Evolutionary conservation across 1,140 invertebrate species (phyloP).

Genomic region (Drosophila ogumai): DNA sequence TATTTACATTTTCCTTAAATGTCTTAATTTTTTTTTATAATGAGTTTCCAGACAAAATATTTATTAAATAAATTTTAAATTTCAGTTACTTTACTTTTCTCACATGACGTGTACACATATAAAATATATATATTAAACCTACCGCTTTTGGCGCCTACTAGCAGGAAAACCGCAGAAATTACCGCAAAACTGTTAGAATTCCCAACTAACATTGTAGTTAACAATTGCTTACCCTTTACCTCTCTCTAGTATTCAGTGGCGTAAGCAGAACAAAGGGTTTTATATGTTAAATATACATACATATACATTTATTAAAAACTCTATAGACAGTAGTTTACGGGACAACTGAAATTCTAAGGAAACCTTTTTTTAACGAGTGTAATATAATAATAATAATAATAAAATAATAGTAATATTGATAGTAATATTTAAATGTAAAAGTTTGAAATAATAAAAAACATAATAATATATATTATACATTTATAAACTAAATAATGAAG

Average conservation of each 20-base stretch:
- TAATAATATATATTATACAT: not conserved
- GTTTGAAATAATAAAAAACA: not conserved
- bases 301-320: not conserved
- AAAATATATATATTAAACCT: not conserved
- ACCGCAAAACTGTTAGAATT: constrained; percentile 67
- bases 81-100: not conserved
- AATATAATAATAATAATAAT: too few relatives aligned
- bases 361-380: not conserved
- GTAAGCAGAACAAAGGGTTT: not conserved
- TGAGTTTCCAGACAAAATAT: too few relatives aligned
- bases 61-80: too few relatives aligned
- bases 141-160: constrained; percentile 51
- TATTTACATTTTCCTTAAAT: too few relatives aligned
- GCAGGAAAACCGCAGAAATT: constrained; percentile 58
- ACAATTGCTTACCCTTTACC: not conserved
- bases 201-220: constrained; percentile 37
- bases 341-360: too few relatives aligned
- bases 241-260: not conserved
- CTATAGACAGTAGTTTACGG: too few relatives aligned
- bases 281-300: not conserved
- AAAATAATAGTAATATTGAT: not conserved
- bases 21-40: too few relatives aligned
- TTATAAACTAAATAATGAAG: not conserved
- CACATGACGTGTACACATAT: too few relatives aligned
- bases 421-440: not conserved